Base-by-base conservation (phyloP, 2,888 invertebrate species). In the Chaetogeoica ovagalla region DNA sequence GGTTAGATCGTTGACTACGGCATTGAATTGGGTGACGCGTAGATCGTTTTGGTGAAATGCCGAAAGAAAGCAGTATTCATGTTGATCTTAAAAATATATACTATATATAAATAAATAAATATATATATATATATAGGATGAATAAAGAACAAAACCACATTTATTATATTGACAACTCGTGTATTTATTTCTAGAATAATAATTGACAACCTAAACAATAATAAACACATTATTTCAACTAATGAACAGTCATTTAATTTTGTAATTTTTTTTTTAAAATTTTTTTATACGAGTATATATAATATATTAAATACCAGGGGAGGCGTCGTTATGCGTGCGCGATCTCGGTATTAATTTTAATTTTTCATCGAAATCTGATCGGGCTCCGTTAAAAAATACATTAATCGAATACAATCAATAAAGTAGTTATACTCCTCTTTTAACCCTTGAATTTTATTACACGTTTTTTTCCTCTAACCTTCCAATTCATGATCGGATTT, bases 131-230 rank as follows among this genome's bases (percentile, higher is more conserved):
- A 30, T 4, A 30, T 30, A 72, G 73, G 52, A 37, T 73, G 52
- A 39, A 66, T n/a, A 65, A 75, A 39, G 0, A 75, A 75, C 37
- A 75, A 66, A 43, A 9, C 43, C 43, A 43, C 59, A 69, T 43
- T 72, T 72, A 60, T 69, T 55, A 11, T 62, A 72, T 71, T 65
- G 79, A 79, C 70, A 79, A 70, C 70, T 79, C 79, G 19, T 79
- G 62, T 79, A 79, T 79, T 79, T 79, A 71, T 79, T 79, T 79
- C 79, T 79, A 79, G 79, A 70, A 79, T 79, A 79, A 70, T 79
- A 79, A 79, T 79, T 79, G 79, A 79, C 79, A 79, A 79, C 79
- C 79, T 79, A 79, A 79, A 79, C 63, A 71, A 79, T 71, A 79
- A 63, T 65, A 70, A 79, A 79, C 63, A 71, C 70, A 79, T 63